Conservation (phyloP, 2,113 vertebrate species). For the Xiphophorus hellerii region DNA sequence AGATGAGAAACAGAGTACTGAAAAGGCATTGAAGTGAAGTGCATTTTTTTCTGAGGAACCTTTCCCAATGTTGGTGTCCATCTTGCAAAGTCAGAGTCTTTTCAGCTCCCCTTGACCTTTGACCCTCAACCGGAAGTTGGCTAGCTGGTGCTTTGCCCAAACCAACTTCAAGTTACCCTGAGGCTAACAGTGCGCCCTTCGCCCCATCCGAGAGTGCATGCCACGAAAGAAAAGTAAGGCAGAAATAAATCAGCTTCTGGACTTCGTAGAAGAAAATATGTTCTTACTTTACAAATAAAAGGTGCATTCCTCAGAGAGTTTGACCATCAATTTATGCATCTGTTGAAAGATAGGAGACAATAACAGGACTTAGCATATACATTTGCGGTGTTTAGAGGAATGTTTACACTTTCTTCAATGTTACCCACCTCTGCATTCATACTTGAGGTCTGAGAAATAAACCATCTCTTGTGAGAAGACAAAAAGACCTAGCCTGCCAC, state of each 20-base stretch:
- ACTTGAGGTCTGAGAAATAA: slow-evolving; percentile 99
- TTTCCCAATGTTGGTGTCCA: slow-evolving; percentile 66
- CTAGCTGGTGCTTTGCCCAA: slow-evolving; percentile 63
- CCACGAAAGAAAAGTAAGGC: slow-evolving; percentile 82
- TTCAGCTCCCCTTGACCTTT: slow-evolving; percentile 73
- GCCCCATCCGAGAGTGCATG: slow-evolving; percentile 77
- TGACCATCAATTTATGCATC: slow-evolving; percentile 86
- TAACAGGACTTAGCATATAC: not conserved
- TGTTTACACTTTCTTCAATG: not conserved
- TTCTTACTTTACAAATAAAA: slow-evolving; percentile 85
- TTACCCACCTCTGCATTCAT: slow-evolving; percentile 96
- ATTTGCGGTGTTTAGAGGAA: not conserved
- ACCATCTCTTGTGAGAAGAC: slow-evolving; percentile 99
- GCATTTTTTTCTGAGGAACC: slow-evolving; percentile 74
- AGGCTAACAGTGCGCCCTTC: slow-evolving; percentile 82
- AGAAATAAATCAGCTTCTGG: slow-evolving; percentile 84
- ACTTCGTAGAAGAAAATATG: slow-evolving; percentile 74
- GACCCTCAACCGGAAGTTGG: slow-evolving; percentile 73
- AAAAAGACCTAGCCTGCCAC: slow-evolving; percentile 94
- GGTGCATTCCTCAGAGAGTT: slow-evolving; percentile 88
- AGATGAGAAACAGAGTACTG: slow-evolving; percentile 52
- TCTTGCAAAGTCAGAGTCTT: slow-evolving; percentile 57
- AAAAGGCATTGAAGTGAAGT: slow-evolving; percentile 80
- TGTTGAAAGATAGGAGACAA: slow-evolving; percentile 64
- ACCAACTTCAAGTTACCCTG: slow-evolving; percentile 77